Base-by-base conservation (phyloP, 2,888 invertebrate species). In the Trissolcus japonicus region DNA sequence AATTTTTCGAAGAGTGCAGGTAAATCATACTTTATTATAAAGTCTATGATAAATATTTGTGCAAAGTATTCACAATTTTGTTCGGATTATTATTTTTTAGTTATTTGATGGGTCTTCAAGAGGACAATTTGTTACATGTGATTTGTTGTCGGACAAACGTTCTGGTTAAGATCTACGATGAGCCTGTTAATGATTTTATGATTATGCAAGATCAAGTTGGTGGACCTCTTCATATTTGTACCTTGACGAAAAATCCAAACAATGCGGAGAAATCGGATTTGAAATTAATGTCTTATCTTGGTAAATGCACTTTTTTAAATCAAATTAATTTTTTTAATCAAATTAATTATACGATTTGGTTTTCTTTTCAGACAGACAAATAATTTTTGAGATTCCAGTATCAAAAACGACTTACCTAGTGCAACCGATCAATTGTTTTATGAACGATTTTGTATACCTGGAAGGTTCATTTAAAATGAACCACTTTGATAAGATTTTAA, bases 361-460 rank as follows among this genome's bases (percentile, higher is more conserved):
- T 29, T 29, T 54, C 2, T 72, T 53, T 50, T 19, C 76, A 86
- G 89, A 83, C 43, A 85, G 87, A 51, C 73, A 86, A 60, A 76
- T 83, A 2, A 86, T 84, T 41, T 86, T 88, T 62, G 82, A 85
- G 51, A 83, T 89, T 55, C 62, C 80, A 54, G 86, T 89, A 25
- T 78, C 86, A 13, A 71, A 59, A 14, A 79, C 77, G n/a, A 85
- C 83, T 2, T 85, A 82, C 72, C 81, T 90, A 46, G 80, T 89
- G 4, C 80, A 71, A 53, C 66, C 85, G 35, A 80, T 83, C 17
- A 81, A 82, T 11, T 79, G 81, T 29, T 82, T 76, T 11, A 77
- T 80, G 62, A 88, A 88, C 63, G 84, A 85, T 68, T 79, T 89
- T 13, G 69, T 89, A 21, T 89, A 85, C 62, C 59, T 90, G 41